Base-by-base conservation (phyloP, 2,888 invertebrate species). In the Lepetodrilus schrolli region DNA sequence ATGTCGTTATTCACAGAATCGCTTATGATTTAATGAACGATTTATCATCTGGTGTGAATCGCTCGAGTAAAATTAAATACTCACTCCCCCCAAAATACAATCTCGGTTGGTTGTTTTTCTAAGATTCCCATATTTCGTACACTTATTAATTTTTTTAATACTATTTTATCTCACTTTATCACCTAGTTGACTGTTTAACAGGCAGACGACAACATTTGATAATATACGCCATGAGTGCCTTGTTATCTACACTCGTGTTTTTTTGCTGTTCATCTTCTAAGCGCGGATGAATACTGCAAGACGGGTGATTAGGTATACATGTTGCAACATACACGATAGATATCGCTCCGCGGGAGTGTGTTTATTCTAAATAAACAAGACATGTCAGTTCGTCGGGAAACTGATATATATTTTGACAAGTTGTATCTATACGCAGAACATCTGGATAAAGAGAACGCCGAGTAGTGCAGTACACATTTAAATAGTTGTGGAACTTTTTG, bases 341-440 rank as follows among this genome's bases (percentile, higher is more conserved):
- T 58, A 58, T 58, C 58, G 26, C 34, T 34, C 30, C 26, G 58
- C 30, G 58, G 58, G 58, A 30, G 34, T 58, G 30, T 58, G 58
- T 58, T 58, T 58, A 58, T 58, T 58, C 58, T 30, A 58, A 58
- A 58, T 58, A 58, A 58, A 58, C 58, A 58, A 58, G 58, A 58
- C 58, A 58, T 58, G 58, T 58, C 58, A 58, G 13, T 58, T 34
- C 58, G 23, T 58, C 58, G 34, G 58, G 17, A 58, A 58, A 58
- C 30, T 58, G 58, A 58, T 58, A 58, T 58, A 58, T 58, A 58
- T 58, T 58, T 58, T 58, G 58, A 58, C 58, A 58, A 58, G 30
- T 30, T 58, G 58, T 58, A 58, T 58, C 58, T 58, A 58, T 58
- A 58, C 34, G 7, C 58, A 23, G n/a, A 17, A 17, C 58, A 58